Conservation (phyloP, 1,140 invertebrate species). For the Neelides sp. region DNA sequence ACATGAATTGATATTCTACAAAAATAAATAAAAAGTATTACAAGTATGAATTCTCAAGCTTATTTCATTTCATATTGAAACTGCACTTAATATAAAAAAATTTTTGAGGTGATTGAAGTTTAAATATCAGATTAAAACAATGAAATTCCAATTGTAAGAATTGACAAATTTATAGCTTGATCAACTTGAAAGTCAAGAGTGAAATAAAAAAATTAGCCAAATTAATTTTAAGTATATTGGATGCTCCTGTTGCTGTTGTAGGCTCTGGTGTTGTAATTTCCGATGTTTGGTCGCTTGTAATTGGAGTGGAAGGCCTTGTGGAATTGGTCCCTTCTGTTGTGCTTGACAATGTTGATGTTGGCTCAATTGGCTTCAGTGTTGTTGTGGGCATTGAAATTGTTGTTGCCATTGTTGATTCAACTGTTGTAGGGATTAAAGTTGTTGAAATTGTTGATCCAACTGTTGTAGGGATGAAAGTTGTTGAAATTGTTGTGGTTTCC, state of each 20-base stretch:
- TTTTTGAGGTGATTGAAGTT: too few species aligned
- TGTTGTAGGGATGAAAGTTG: not conserved
- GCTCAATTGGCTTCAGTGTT: not conserved
- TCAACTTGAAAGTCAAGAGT: too few species aligned
- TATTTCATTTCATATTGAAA: too few species aligned
- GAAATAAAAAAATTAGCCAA: too few species aligned
- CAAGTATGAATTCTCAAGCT: too few species aligned
- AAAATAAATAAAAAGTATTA: too few species aligned
- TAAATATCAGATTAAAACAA: too few species aligned
- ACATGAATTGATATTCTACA: too few species aligned
- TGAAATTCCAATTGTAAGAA: too few species aligned
- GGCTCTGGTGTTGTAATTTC: not conserved
- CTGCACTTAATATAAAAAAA: too few species aligned
- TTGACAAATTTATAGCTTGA: too few species aligned
- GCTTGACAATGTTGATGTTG: not conserved
- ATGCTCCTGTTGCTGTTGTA: conserved; percentile 2
- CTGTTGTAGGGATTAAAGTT: not conserved
- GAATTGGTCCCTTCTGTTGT: not conserved
- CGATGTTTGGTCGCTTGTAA: not conserved
- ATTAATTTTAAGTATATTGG: too few species aligned
- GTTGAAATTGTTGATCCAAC: not conserved
- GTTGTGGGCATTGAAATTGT: not conserved
- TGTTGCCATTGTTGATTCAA: not conserved
- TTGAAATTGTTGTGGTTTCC: not conserved
- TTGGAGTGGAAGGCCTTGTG: not conserved